phyloP scores from a whole-genome alignment of 2,888 invertebrate species.

The Tetropium fuscum region DNA sequence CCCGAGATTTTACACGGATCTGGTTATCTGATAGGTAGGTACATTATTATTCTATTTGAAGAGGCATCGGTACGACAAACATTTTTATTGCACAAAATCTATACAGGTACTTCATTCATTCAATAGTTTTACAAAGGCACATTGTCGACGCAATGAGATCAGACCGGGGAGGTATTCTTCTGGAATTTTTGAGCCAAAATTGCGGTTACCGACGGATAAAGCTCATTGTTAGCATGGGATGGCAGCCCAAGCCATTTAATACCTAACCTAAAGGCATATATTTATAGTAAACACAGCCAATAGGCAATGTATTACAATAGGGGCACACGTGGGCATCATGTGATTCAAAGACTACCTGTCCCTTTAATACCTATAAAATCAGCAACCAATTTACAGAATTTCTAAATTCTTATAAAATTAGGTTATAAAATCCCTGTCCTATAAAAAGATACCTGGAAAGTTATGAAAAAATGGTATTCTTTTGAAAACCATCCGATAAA shows the following conservation, averaged over 20 bases:
- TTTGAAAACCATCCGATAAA: too few species aligned
- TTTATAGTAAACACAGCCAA: conserved; percentile 12
- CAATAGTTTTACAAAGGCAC: conserved; percentile 33
- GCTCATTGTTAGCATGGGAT: conserved; percentile 11
- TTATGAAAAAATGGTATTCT: too few species aligned
- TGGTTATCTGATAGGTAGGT: too few species aligned
- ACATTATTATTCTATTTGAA: neutral
- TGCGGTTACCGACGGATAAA: conserved; percentile 28
- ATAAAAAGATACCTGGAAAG: too few species aligned
- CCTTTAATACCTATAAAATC: too few species aligned
- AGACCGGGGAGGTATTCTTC: conserved; percentile 40
- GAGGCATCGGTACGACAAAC: conserved; percentile 23
- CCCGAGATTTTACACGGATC: too few species aligned
- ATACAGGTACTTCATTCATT: conserved; percentile 40
- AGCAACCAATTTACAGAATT: too few species aligned
- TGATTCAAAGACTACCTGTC: too few species aligned
- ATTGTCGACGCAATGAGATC: conserved; percentile 38
- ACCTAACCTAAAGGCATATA: conserved; percentile 21
- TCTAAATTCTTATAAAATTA: too few species aligned
- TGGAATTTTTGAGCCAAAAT: conserved; percentile 33
- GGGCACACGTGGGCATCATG: conserved; percentile 11
- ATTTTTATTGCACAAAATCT: conserved; percentile 14
- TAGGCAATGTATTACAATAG: conserved; percentile 31
- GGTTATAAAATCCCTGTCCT: too few species aligned
- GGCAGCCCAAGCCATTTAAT: too few species aligned